Evolutionary conservation across 2,888 invertebrate genomes (phyloP).

Genomic region (Cantharis rustica): DNA sequence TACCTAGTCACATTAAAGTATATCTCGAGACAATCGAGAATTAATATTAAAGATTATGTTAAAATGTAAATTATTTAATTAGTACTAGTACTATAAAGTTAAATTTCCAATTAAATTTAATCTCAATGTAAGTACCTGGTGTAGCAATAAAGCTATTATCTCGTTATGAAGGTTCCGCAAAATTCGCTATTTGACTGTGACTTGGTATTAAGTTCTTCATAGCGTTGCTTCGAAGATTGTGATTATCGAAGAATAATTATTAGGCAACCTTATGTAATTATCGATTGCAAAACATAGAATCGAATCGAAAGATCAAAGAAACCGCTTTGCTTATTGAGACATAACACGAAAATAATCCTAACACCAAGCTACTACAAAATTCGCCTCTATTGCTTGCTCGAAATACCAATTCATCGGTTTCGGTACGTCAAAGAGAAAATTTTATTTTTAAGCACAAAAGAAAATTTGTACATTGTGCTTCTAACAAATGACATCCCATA

Average conservation of each 20-base stretch:
- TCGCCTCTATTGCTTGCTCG: neutral
- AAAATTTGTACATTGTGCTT: constrained; percentile 20
- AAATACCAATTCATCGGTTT: neutral
- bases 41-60: neutral
- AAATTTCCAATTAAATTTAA: neutral
- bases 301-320: constrained; percentile 45
- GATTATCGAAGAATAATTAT: neutral
- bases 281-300: constrained; percentile 43
- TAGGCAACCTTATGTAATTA: constrained; percentile 23
- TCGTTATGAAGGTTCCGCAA: neutral
- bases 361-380: neutral
- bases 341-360: constrained; percentile 42
- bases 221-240: neutral
- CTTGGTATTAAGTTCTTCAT: neutral
- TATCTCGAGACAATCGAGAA: neutral
- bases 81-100: neutral
- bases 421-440: constrained; percentile 11
- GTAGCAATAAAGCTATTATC: neutral
- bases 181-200: neutral
- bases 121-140: neutral
- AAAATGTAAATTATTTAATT: neutral
- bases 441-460: constrained; percentile 22
- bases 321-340: constrained; percentile 45
- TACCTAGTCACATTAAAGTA: neutral
- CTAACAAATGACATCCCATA: constrained; percentile 12